These are phyloP conservation scores for Salarias fasciatus DNA, from an alignment of 2,797 vertebrate species.

Conservation along the genomic window DNA sequence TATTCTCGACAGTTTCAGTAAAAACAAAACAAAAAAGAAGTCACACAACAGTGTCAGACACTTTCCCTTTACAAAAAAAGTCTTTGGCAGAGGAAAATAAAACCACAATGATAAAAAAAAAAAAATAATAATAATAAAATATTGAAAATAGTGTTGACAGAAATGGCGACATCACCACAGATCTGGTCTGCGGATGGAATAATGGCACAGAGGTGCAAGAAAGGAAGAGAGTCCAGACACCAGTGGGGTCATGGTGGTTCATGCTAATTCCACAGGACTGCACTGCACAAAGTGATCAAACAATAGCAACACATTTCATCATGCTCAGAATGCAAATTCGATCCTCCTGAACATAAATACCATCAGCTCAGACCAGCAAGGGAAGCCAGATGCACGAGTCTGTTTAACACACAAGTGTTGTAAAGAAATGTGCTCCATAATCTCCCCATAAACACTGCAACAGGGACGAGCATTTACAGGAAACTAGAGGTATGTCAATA, in stretches of 20 bases:
- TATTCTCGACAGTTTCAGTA: slow-evolving; percentile 47
- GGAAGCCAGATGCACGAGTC: slow-evolving; percentile 18
- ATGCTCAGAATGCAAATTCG: slow-evolving; percentile 66
- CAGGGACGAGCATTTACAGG: slow-evolving; percentile 50
- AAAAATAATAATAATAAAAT: slow-evolving; percentile 8
- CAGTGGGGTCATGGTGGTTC: slow-evolving; percentile 49
- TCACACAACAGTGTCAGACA: slow-evolving; percentile 61
- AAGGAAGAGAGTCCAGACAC: slow-evolving; percentile 44
- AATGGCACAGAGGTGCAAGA: slow-evolving; percentile 59
- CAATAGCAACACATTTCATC: slow-evolving; percentile 49
- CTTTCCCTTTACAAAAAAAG: slow-evolving; percentile 67
- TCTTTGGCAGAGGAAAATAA: slow-evolving; percentile 79
- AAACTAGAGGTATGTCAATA: slow-evolving; percentile 26
- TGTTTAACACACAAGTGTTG: slow-evolving; percentile 24
- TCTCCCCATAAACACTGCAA: slow-evolving; percentile 30
- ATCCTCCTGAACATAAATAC: slow-evolving; percentile 31
- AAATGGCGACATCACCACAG: slow-evolving; percentile 44
- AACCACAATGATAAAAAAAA: slow-evolving; percentile 31
- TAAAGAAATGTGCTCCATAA: slow-evolving; percentile 31
- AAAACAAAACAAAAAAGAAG: slow-evolving; percentile 35
- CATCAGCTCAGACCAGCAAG: slow-evolving; percentile 27
- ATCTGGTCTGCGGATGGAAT: slow-evolving; percentile 38
- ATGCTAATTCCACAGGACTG: slow-evolving; percentile 67
- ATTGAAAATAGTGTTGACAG: slow-evolving; percentile 20
- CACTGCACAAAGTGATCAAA: slow-evolving; percentile 60